Conservation (phyloP, 2,888 invertebrate genomes). For the Cataglyphis altisquamis region DNA sequence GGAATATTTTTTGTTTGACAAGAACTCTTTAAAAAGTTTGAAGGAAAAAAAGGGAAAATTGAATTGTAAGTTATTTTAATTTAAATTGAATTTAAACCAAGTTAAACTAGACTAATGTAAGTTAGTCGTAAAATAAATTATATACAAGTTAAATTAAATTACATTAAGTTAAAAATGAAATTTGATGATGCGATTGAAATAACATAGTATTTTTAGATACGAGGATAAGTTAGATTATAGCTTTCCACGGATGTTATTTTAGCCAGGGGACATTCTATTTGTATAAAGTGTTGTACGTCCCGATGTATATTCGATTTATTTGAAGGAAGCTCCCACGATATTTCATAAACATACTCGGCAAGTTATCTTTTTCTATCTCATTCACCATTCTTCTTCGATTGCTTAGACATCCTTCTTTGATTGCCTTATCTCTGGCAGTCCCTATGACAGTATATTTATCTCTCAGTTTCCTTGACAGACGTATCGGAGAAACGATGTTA, state of each 20-base stretch:
- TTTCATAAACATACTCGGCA: background rate
- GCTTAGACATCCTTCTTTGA: background rate
- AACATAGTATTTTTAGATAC: background rate
- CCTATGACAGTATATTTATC: background rate
- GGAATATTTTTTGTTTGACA: background rate
- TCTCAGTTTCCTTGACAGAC: background rate
- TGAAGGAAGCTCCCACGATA: background rate
- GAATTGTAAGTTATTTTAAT: background rate
- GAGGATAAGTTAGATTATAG: background rate
- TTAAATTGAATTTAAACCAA: background rate
- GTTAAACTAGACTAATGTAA: background rate
- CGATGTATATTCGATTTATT: background rate
- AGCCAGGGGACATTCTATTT: background rate
- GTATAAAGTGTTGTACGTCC: background rate
- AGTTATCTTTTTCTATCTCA: background rate
- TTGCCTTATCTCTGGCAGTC: background rate
- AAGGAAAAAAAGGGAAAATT: background rate
- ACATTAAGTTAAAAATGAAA: background rate
- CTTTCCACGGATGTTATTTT: slow-evolving; percentile 1
- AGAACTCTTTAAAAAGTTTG: background rate
- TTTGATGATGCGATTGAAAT: background rate
- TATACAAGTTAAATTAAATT: background rate
- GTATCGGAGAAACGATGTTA: background rate
- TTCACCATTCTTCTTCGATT: background rate
- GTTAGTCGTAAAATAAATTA: background rate